Evolutionary conservation across 2,113 vertebrate genomes (phyloP), one percentile per base, ranked within the genome.

Genomic region (Prunella himalayana): DNA sequence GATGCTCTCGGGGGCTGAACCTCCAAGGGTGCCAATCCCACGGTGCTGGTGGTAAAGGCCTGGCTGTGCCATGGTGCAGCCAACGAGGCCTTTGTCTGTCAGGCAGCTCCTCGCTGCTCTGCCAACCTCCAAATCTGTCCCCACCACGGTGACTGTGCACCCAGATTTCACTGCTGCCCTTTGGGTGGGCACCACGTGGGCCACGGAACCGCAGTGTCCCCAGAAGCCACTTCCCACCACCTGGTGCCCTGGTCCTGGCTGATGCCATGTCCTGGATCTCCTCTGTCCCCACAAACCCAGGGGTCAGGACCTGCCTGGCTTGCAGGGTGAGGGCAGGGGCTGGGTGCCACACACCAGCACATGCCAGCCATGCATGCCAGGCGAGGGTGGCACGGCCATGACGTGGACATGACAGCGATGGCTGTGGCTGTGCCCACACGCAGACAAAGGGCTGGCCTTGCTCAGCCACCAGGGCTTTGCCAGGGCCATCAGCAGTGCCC

Each of bases 1-100:
- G 0, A 0, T 0, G 8, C 64, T 7, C 33, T 0, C 0, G 0
- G 22, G 9, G 12, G 3, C 31, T 45, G 0, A 42, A 37, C 8
- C 68, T 28, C 27, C 8, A 0, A 0, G 0, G 39, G 2, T 10
- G 9, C 1, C 0, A 2, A 49, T 63, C 56, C 82, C 65, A 2
- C 0, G 0, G 39, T 2, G 75, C 9, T 1, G 5, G 13, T 4
- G 76, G 80, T 1, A 0, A 2, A 81, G 90, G 90, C 85, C 75
- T 0, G 3, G 82, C 45, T 2, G 0, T 45, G 86, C 35, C 9
- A 0, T 0, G 1, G 80, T 0, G 2, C 56, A 15, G 16, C 35
- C 44, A 0, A 10, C 0, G 0, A 85, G 82, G 88, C 88, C 88
- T 95, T 96, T 95, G 88, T 95, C 82, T 95, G 71, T 35, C 0